Conservation (phyloP, 2,888 invertebrate species). For the Rapana venosa region DNA sequence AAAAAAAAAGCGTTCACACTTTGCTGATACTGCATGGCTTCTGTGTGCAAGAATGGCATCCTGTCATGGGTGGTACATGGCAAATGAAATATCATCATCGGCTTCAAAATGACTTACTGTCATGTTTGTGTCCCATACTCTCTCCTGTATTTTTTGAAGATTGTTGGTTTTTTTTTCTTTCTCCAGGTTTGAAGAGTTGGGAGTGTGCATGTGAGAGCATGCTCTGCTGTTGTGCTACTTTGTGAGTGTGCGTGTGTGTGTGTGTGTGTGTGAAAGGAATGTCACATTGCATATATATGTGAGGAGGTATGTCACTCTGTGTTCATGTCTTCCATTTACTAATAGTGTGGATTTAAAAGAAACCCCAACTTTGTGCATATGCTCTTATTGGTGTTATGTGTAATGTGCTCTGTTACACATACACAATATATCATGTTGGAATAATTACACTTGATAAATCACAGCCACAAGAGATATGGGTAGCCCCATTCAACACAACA, state of each 20-base stretch:
- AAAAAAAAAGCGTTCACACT: too few species aligned
- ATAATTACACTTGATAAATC: neutral
- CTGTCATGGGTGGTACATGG: too few species aligned
- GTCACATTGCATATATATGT: neutral
- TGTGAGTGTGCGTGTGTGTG: neutral
- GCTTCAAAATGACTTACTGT: neutral
- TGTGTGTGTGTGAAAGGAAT: neutral
- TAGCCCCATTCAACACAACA: neutral
- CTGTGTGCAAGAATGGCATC: neutral
- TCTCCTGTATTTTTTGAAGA: neutral
- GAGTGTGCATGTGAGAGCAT: neutral
- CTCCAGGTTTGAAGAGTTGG: neutral
- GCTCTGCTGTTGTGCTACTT: neutral
- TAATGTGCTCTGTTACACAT: neutral
- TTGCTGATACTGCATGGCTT: conserved; percentile 5
- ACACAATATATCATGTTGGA: neutral
- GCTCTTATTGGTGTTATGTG: neutral
- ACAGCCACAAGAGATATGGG: too few species aligned
- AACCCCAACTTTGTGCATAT: too few species aligned
- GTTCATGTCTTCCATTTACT: too few species aligned
- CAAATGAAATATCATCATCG: neutral
- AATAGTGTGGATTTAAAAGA: too few species aligned
- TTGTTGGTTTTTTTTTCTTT: neutral
- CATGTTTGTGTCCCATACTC: neutral
- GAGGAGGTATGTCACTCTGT: neutral